phyloP scores from a whole-genome alignment of 2,888 invertebrate species.

The Rhorus exstirpatorius region DNA sequence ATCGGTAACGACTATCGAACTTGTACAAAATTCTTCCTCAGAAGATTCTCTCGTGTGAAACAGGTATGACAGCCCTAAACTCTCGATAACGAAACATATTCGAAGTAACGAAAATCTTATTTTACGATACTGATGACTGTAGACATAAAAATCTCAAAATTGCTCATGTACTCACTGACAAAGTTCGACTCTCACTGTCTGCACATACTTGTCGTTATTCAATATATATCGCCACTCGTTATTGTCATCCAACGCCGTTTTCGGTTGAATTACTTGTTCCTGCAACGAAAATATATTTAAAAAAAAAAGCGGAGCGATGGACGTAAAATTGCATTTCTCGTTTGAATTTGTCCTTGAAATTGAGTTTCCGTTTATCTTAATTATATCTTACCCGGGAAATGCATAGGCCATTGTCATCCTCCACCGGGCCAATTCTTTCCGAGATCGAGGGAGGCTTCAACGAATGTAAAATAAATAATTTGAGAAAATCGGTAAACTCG shows the following conservation, averaged over 20 bases:
- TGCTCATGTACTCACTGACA: constrained; percentile 89
- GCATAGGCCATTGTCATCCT: constrained; percentile 73
- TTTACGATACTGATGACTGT: too few species aligned
- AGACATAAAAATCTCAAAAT: background rate
- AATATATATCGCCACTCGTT: constrained; percentile 90
- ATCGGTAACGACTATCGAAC: too few species aligned
- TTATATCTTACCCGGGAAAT: constrained; percentile 68
- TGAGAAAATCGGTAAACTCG: constrained; percentile 33
- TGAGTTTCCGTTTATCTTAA: background rate
- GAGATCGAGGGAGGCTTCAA: constrained; percentile 65
- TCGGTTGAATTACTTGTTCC: constrained; percentile 89
- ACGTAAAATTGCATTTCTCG: background rate
- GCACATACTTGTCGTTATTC: constrained; percentile 89
- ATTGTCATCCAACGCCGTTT: constrained; percentile 88
- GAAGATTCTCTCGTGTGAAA: too few species aligned
- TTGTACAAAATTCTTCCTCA: too few species aligned
- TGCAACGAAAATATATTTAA: constrained; percentile 74
- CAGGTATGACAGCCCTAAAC: background rate
- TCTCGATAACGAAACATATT: too few species aligned
- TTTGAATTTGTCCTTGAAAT: background rate
- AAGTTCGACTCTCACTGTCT: constrained; percentile 91
- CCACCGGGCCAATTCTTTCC: constrained; percentile 71
- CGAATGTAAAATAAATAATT: background rate
- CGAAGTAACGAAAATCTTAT: too few species aligned
- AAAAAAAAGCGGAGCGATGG: constrained; percentile 1